Percentiles rank a stretch among this genome's conserved stretches.
These are phyloP conservation scores for Eulacestoma nigropectus DNA, from an alignment of 2,113 vertebrate species.

Conservation along the genomic window DNA sequence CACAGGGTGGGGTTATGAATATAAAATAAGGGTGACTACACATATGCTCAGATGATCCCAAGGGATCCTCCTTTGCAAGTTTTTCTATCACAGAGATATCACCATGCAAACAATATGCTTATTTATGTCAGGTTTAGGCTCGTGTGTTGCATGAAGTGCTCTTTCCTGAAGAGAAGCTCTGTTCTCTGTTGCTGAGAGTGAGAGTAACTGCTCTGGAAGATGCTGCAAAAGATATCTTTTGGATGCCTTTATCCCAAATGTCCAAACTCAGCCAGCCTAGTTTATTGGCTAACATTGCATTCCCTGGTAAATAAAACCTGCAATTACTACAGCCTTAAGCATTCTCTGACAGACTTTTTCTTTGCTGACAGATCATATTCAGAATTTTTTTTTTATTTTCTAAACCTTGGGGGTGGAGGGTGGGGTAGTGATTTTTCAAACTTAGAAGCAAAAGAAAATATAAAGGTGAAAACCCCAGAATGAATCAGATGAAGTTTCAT, in stretches of 20 bases:
- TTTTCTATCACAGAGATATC: not conserved
- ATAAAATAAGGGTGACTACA: not conserved
- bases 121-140: fast-evolving
- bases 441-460: not conserved
- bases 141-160: not conserved
- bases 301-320: not conserved
- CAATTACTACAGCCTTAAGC: not conserved
- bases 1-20: fast-evolving
- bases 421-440: not conserved
- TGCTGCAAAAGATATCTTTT: not conserved
- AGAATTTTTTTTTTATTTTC: not conserved
- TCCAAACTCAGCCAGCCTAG: not conserved
- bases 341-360: not conserved
- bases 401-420: not conserved
- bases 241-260: not conserved
- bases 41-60: not conserved
- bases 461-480: not conserved
- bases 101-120: not conserved
- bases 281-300: not conserved
- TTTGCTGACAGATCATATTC: not conserved
- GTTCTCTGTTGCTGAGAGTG: not conserved
- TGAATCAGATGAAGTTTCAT: not conserved
- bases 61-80: not conserved
- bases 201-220: not conserved
- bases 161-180: not conserved